Percentiles rank a stretch among this genome's conserved stretches.
Evolutionary conservation across 2,113 vertebrate species (phyloP).

Genomic region (Podarcis muralis): DNA sequence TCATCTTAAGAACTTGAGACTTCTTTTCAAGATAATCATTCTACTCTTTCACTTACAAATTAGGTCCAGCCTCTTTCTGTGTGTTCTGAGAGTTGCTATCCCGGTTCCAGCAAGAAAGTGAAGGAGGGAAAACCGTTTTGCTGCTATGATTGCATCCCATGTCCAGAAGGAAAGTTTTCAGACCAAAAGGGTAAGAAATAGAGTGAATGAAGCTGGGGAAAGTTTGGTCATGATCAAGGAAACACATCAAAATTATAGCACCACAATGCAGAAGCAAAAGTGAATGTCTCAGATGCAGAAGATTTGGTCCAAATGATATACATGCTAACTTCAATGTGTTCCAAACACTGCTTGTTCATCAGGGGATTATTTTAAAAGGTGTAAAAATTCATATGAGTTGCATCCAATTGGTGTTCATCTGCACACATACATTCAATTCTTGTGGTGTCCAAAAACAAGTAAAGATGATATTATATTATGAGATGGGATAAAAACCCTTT

Average conservation of each 20-base stretch:
- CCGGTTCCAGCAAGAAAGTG: background rate
- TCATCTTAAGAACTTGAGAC: too few species aligned
- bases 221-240: background rate
- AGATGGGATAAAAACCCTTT: too few species aligned
- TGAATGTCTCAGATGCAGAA: background rate
- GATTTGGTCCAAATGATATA: background rate
- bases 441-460: too few species aligned
- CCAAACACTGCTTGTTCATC: too few species aligned
- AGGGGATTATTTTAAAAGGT: too few species aligned
- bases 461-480: too few species aligned
- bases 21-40: background rate
- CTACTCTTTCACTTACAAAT: background rate
- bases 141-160: background rate
- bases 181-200: background rate
- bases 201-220: background rate
- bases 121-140: background rate
- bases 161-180: background rate
- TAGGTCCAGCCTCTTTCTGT: background rate
- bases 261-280: background rate
- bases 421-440: too few species aligned
- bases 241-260: background rate
- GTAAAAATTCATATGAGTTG: too few species aligned
- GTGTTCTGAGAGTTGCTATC: background rate
- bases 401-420: too few species aligned
- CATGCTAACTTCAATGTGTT: too few species aligned